Evolutionary conservation across 2,888 invertebrate genomes (phyloP).

Genomic region (Laothoe populi): DNA sequence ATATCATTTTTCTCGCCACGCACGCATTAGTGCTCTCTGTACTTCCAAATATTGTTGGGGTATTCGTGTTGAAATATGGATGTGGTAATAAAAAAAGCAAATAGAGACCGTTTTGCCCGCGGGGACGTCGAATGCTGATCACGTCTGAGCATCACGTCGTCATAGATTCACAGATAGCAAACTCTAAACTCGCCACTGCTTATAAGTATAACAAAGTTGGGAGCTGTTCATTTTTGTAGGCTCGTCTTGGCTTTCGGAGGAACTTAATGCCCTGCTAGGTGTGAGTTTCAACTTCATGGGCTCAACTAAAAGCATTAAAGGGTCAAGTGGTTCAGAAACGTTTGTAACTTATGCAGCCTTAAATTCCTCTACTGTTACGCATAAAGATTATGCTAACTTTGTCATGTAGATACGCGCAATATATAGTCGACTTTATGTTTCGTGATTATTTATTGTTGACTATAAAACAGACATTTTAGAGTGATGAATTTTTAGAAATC

Average conservation of each 20-base stretch:
- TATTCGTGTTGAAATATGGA: constrained; percentile 79
- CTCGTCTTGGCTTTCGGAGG: constrained; percentile 38
- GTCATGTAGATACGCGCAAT: background rate
- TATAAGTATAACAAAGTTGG: constrained; percentile 53
- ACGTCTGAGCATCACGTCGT: constrained; percentile 63
- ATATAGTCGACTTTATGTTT: too few species aligned
- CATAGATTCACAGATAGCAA: constrained; percentile 49
- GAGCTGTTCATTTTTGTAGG: constrained; percentile 50
- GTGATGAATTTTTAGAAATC: too few species aligned
- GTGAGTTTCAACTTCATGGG: constrained; percentile 32
- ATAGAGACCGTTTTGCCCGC: constrained; percentile 66
- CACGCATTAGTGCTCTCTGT: constrained; percentile 73
- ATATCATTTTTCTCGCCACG: constrained; percentile 74
- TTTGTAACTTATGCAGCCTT: constrained; percentile 24
- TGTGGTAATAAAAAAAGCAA: constrained; percentile 78
- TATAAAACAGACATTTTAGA: too few species aligned
- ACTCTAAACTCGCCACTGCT: constrained; percentile 55
- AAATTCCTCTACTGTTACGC: background rate
- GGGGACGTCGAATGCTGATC: constrained; percentile 64
- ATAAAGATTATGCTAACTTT: background rate
- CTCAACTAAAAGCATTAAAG: constrained; percentile 31
- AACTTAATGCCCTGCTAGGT: constrained; percentile 37
- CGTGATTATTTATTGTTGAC: too few species aligned
- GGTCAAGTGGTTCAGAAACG: constrained; percentile 26
- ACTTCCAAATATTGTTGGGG: constrained; percentile 75